phyloP scores from a whole-genome alignment of 2,113 vertebrate genomes.

The Menura novaehollandiae region DNA sequence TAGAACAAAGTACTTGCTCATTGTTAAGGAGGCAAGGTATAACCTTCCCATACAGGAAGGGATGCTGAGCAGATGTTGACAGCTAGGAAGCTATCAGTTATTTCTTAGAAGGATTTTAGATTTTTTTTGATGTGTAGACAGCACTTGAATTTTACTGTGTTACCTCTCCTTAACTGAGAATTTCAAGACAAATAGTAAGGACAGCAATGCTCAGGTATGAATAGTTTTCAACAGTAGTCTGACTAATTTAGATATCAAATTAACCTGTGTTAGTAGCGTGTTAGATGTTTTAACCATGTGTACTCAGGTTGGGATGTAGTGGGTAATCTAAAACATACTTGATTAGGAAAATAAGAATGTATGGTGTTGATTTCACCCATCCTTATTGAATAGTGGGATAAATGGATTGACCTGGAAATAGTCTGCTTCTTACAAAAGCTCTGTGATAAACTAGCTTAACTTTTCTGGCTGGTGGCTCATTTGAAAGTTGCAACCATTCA shows the following conservation, averaged over 20 bases:
- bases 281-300: neutral
- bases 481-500: neutral
- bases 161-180: neutral
- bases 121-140: neutral
- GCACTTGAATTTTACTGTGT: neutral
- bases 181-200: neutral
- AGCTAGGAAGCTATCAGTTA: neutral
- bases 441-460: neutral
- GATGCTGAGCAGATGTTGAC: neutral
- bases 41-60: neutral
- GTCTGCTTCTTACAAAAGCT: neutral
- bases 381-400: neutral
- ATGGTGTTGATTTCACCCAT: neutral
- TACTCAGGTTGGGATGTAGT: neutral
- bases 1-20: neutral
- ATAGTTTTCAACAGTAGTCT: neutral
- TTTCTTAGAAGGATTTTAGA: neutral
- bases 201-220: neutral
- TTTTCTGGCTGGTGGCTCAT: neutral
- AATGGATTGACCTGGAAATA: neutral
- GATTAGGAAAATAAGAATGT: neutral
- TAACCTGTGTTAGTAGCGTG: rapidly evolving
- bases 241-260: neutral
- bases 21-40: neutral
- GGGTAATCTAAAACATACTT: neutral